A percentile compares a stretch with the other conserved stretches of the same genome.
Conservation (phyloP, 2,113 vertebrate genomes). For the Mixornis gularis region DNA sequence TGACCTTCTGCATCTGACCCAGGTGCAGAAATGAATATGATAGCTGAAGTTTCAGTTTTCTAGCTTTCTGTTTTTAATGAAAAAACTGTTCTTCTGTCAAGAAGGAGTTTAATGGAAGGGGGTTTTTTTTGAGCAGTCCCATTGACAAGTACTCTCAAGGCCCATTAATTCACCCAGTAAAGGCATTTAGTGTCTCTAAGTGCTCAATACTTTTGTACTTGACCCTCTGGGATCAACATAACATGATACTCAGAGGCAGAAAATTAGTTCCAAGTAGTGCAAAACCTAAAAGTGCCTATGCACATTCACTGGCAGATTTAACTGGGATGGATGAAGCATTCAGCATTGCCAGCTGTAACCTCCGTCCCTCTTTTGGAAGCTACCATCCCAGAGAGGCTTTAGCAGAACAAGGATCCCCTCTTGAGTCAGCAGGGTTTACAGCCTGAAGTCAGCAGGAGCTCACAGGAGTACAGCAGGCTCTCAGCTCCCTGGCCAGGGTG, state of each 20-base stretch:
- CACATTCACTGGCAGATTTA: not conserved
- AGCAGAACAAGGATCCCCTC: constrained; percentile 1
- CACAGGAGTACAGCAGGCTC: not conserved
- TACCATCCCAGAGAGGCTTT: not conserved
- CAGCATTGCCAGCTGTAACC: not conserved
- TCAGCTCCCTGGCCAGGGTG: not conserved
- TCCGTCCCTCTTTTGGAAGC: not conserved
- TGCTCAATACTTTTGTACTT: not conserved
- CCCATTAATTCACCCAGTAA: not conserved
- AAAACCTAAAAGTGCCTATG: not conserved
- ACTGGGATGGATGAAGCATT: not conserved
- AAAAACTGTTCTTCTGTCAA: constrained; percentile 4
- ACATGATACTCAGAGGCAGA: not conserved
- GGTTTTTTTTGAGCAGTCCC: not conserved
- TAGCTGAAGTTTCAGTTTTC: constrained; percentile 47
- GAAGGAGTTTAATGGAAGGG: not conserved
- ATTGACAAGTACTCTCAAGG: not conserved
- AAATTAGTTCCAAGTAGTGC: constrained; percentile 12
- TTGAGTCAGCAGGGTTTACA: not conserved
- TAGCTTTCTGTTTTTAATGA: constrained; percentile 1
- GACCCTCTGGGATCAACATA: not conserved
- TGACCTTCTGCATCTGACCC: constrained; percentile 20
- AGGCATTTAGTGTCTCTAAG: constrained; percentile 21
- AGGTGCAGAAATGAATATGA: constrained; percentile 39
- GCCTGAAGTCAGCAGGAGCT: not conserved